Evolutionary conservation across 2,797 vertebrate species (phyloP).

Genomic region (Oryzias sinensis): DNA sequence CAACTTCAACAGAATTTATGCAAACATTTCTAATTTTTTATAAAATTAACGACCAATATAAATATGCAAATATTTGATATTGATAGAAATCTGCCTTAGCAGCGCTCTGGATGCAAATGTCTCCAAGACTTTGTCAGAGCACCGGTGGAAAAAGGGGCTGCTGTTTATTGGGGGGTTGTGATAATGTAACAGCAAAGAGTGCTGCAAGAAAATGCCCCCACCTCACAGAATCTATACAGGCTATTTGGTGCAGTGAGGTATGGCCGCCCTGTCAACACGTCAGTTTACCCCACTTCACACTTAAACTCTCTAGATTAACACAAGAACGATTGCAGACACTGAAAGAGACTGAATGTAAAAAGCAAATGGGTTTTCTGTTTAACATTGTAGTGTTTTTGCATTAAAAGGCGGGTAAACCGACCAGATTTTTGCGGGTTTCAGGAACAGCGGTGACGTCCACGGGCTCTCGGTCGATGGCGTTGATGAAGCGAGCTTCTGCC

Average conservation of each 20-base stretch:
- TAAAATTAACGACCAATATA: conserved; percentile 17
- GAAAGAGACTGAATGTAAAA: conserved; percentile 1
- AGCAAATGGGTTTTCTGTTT: neutral
- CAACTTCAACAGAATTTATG: conserved; percentile 1
- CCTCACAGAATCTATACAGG: conserved; percentile 72
- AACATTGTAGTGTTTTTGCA: neutral
- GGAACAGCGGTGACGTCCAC: conserved; percentile 90
- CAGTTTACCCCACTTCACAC: conserved; percentile 45
- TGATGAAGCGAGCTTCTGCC: conserved; percentile 90
- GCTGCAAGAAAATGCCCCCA: conserved; percentile 63
- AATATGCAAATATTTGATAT: no score
- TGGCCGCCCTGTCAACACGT: conserved; percentile 64
- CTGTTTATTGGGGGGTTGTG: conserved; percentile 40
- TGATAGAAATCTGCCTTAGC: conserved; percentile 50
- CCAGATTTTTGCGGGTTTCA: conserved; percentile 91
- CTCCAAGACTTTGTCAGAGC: no score
- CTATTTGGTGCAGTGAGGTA: conserved; percentile 71
- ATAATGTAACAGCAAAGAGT: conserved; percentile 39
- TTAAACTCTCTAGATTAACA: conserved; percentile 41
- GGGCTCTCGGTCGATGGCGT: conserved; percentile 85
- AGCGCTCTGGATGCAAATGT: conserved; percentile 22
- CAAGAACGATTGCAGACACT: conserved; percentile 4
- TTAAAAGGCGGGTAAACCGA: conserved; percentile 56
- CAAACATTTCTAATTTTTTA: neutral
- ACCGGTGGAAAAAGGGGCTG: no score